Evolutionary conservation across 2,888 invertebrate genomes (phyloP).

Genomic region (Pocota personata): DNA sequence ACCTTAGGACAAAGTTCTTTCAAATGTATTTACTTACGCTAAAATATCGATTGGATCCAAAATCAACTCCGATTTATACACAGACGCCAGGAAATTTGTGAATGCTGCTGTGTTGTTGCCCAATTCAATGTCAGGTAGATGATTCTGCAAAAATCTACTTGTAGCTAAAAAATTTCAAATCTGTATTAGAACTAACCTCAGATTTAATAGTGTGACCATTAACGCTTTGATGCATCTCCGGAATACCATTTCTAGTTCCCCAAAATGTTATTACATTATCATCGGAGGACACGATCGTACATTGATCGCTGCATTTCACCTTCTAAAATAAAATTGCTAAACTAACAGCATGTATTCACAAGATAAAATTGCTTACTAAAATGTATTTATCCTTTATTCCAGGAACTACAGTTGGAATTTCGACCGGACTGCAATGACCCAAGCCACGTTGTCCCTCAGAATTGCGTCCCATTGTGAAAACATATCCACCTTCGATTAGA

Average conservation of each 20-base stretch:
- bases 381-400: slow-evolving; percentile 80
- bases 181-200: slow-evolving; percentile 13
- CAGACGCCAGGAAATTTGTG: slow-evolving; percentile 82
- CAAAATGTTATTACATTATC: slow-evolving; percentile 88
- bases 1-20: too few relatives aligned
- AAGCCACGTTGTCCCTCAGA: slow-evolving; percentile 86
- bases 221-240: slow-evolving; percentile 74
- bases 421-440: slow-evolving; percentile 79
- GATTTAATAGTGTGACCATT: slow-evolving; percentile 38
- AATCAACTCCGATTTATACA: slow-evolving; percentile 82
- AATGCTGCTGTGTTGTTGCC: slow-evolving; percentile 82
- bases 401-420: slow-evolving; percentile 79
- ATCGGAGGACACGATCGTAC: slow-evolving; percentile 86
- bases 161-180: not conserved
- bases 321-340: slow-evolving; percentile 82
- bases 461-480: slow-evolving; percentile 87
- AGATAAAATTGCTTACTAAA: slow-evolving; percentile 74
- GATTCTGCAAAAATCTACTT: slow-evolving; percentile 32
- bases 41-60: slow-evolving; percentile 84
- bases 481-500: slow-evolving; percentile 86
- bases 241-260: slow-evolving; percentile 85
- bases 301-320: slow-evolving; percentile 86
- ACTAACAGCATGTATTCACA: not conserved
- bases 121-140: slow-evolving; percentile 77
- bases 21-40: slow-evolving; percentile 81